These are phyloP conservation scores for Idris sp. DNA, from an alignment of 1,140 invertebrate genomes.

Conservation along the genomic window DNA sequence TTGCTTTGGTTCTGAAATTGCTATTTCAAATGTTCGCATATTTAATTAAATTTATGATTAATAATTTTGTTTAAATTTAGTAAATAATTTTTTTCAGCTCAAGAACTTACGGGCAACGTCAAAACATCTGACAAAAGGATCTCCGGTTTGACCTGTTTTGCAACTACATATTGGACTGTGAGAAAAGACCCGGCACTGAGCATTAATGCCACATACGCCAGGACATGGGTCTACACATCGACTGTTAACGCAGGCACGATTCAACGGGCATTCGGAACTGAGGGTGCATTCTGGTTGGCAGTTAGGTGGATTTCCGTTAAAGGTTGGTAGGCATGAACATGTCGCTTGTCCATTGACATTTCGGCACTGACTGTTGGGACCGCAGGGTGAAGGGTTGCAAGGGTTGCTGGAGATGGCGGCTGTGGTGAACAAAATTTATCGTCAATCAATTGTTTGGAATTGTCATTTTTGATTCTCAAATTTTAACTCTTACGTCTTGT, in stretches of 20 bases:
- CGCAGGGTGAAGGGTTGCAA: constrained; percentile 85
- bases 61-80: not conserved
- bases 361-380: constrained; percentile 82
- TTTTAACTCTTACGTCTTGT: constrained; percentile 77
- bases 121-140: constrained; percentile 79
- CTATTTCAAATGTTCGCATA: constrained; percentile 20
- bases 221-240: constrained; percentile 80
- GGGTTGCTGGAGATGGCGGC: constrained; percentile 73
- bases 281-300: constrained; percentile 84
- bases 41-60: not conserved
- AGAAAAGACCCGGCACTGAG: constrained; percentile 78
- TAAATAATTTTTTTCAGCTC: too few species aligned
- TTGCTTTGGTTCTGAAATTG: constrained; percentile 31
- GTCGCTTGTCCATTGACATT: constrained; percentile 80
- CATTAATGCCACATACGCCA: constrained; percentile 79
- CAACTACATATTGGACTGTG: constrained; percentile 80
- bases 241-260: constrained; percentile 75
- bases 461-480: not conserved
- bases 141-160: constrained; percentile 75
- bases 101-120: constrained; percentile 75
- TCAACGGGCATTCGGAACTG: constrained; percentile 78
- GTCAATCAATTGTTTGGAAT: too few species aligned
- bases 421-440: not conserved
- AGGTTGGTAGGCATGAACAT: constrained; percentile 82
- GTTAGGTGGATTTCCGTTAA: constrained; percentile 82